Percentiles rank a stretch among this genome's conserved stretches.
Evolutionary conservation across 2,113 vertebrate species (phyloP).

Genomic region (Podiceps cristatus): DNA sequence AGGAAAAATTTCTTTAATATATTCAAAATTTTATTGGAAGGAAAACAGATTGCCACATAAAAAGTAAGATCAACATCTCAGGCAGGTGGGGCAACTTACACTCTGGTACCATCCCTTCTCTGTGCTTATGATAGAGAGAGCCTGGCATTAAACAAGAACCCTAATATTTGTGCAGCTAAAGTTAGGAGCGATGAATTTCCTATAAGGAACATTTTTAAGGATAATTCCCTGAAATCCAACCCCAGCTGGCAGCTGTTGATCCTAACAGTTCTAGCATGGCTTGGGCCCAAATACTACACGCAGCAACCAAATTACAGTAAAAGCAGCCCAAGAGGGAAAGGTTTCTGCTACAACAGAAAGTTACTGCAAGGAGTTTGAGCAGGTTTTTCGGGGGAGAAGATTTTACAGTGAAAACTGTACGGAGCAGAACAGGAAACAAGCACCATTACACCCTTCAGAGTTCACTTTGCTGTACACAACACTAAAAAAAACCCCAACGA

Average conservation of each 20-base stretch:
- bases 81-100: not conserved
- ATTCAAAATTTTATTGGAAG: not conserved
- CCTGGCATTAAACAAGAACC: not conserved
- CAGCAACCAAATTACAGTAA: not conserved
- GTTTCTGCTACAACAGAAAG: not conserved
- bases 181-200: not conserved
- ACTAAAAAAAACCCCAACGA: not conserved
- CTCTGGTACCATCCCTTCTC: not conserved
- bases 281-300: not conserved
- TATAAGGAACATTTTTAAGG: not conserved
- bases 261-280: not conserved
- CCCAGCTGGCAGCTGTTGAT: not conserved
- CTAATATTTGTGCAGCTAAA: not conserved
- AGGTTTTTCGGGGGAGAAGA: not conserved
- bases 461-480: not conserved
- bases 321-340: not conserved
- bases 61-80: not conserved
- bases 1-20: not conserved
- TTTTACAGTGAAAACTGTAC: not conserved
- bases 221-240: not conserved
- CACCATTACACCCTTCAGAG: not conserved
- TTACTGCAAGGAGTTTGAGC: not conserved
- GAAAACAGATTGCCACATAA: not conserved
- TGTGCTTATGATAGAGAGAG: not conserved
- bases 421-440: not conserved